These are phyloP conservation scores for Limnephilus rhombicus DNA, from an alignment of 2,888 invertebrate genomes.

Conservation along the genomic window DNA sequence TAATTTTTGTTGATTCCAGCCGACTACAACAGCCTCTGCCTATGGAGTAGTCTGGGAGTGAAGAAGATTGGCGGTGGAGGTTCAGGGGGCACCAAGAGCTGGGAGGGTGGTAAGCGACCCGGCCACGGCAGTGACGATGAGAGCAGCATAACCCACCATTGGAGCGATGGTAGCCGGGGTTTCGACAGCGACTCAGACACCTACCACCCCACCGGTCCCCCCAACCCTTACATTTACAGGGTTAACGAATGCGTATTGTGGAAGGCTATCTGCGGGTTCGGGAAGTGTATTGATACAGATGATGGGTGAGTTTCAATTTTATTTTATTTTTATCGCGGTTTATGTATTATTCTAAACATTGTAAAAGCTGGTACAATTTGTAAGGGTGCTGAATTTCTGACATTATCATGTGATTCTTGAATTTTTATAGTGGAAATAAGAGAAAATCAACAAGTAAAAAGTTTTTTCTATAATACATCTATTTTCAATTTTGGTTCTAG, in stretches of 20 bases:
- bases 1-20: conserved; percentile 72
- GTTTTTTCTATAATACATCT: too few relatives aligned
- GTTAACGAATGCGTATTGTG: conserved; percentile 88
- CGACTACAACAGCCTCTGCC: conserved; percentile 80
- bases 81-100: conserved; percentile 66
- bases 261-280: conserved; percentile 86
- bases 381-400: too few relatives aligned
- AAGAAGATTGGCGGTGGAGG: conserved; percentile 66
- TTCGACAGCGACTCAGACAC: conserved; percentile 53
- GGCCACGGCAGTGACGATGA: conserved; percentile 54
- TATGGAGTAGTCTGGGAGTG: conserved; percentile 60
- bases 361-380: background rate
- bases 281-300: conserved; percentile 84
- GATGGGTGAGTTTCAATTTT: conserved; percentile 76
- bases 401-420: too few relatives aligned
- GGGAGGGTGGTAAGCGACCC: conserved; percentile 51
- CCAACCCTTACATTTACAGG: conserved; percentile 69
- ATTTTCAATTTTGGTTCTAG: too few relatives aligned
- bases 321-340: too few relatives aligned
- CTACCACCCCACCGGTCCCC: conserved; percentile 62
- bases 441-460: too few relatives aligned
- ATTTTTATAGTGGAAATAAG: too few relatives aligned
- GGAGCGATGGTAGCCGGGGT: conserved; percentile 31
- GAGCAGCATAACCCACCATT: background rate
- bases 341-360: background rate